Percentiles rank a stretch among this genome's conserved stretches.
These are phyloP conservation scores for Nasonia longicornis DNA, from an alignment of 1,140 invertebrate genomes.

Conservation along the genomic window DNA sequence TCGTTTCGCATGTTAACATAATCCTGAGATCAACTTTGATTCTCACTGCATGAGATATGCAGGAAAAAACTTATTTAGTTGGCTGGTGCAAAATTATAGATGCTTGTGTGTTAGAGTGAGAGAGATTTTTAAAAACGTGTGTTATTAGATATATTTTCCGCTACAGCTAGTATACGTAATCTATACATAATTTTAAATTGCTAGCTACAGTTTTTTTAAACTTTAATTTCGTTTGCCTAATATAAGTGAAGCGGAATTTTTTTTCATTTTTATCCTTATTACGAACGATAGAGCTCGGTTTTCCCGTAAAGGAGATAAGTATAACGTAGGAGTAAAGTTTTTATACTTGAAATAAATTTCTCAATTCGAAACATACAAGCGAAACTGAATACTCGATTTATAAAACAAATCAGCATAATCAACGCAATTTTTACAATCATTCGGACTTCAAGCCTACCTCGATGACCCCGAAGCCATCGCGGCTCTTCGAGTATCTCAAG, in stretches of 20 bases:
- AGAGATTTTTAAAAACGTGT: constrained; percentile 4
- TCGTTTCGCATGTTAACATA: constrained; percentile 31
- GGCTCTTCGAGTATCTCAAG: constrained; percentile 18
- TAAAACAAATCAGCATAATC: constrained; percentile 8
- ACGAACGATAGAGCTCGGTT: too few species aligned
- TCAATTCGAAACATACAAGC: not conserved
- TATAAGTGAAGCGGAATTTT: too few species aligned
- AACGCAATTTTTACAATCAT: constrained; percentile 1
- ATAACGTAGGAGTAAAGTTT: too few species aligned
- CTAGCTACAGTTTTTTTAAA: not conserved
- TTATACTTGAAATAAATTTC: not conserved
- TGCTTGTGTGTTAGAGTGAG: not conserved
- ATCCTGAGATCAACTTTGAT: constrained; percentile 38
- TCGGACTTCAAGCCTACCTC: not conserved
- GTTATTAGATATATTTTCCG: not conserved
- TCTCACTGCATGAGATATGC: constrained; percentile 21
- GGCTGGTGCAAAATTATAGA: constrained; percentile 29
- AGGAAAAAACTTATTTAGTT: constrained; percentile 32
- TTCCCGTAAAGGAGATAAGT: too few species aligned
- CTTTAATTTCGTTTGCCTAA: too few species aligned
- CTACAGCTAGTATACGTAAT: not conserved
- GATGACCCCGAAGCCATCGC: not conserved
- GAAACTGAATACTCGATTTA: not conserved
- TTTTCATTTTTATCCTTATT: too few species aligned
- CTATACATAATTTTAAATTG: not conserved